phyloP scores from a whole-genome alignment of 2,113 vertebrate species.

The Coryphaenoides rupestris region DNA sequence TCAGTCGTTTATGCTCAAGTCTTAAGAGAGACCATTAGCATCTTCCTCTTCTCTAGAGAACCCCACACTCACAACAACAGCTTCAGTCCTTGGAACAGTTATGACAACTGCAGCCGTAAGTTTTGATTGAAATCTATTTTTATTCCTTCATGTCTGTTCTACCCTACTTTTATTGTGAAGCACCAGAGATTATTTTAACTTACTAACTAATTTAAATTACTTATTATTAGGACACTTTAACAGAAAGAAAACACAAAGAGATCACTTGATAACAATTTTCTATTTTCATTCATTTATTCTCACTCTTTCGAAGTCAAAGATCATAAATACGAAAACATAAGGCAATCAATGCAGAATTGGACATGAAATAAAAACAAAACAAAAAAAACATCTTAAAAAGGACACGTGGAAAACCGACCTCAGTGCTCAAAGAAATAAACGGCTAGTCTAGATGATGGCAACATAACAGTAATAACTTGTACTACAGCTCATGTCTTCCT shows the following conservation, averaged over 20 bases:
- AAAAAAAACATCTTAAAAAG: slow-evolving; percentile 25
- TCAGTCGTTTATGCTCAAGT: too few relatives aligned
- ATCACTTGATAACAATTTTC: slow-evolving; percentile 21
- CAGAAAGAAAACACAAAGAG: slow-evolving; percentile 29
- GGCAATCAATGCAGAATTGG: slow-evolving; percentile 49
- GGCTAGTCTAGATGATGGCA: slow-evolving; percentile 52
- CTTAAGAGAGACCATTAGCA: too few relatives aligned
- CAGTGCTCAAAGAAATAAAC: slow-evolving; percentile 34
- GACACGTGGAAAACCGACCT: slow-evolving; percentile 34
- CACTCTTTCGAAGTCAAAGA: slow-evolving; percentile 51
- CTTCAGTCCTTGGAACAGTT: too few relatives aligned
- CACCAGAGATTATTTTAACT: too few relatives aligned
- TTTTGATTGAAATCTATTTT: too few relatives aligned
- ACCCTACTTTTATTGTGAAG: too few relatives aligned
- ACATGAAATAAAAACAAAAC: slow-evolving; percentile 39
- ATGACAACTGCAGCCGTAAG: too few relatives aligned
- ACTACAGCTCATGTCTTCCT: slow-evolving; percentile 23
- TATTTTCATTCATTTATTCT: slow-evolving; percentile 46
- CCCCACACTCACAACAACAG: too few relatives aligned
- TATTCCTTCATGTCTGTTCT: too few relatives aligned
- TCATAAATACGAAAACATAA: slow-evolving; percentile 52
- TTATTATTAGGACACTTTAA: slow-evolving; percentile 22
- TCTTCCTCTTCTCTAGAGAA: too few relatives aligned
- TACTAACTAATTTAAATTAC: slow-evolving; percentile 24
- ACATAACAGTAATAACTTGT: slow-evolving; percentile 33